Conservation (phyloP, 2,888 invertebrate genomes). For the Leptinotarsa peninsularis region DNA sequence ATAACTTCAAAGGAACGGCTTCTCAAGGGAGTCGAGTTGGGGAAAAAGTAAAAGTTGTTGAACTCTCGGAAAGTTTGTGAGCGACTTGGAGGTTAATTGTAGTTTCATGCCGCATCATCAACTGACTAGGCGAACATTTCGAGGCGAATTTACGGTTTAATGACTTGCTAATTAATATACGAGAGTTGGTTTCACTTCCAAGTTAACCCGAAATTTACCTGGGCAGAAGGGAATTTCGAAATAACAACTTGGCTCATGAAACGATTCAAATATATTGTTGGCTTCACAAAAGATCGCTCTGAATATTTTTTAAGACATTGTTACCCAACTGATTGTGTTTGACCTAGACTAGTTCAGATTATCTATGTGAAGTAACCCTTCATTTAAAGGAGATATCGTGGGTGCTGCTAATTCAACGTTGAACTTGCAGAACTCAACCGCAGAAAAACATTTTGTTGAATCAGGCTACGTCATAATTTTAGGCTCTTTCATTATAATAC, state of each 20-base stretch:
- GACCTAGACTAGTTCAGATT: too few relatives aligned
- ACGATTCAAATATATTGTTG: too few relatives aligned
- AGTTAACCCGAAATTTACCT: neutral
- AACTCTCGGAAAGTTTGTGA: conserved; percentile 6
- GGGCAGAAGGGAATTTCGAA: neutral
- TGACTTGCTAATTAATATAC: conserved; percentile 8
- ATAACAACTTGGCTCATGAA: neutral
- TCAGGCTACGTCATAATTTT: too few relatives aligned
- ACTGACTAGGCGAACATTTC: neutral
- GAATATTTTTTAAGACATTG: too few relatives aligned
- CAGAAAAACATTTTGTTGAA: too few relatives aligned
- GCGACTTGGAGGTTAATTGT: conserved; percentile 8
- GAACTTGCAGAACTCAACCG: too few relatives aligned
- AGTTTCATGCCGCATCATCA: conserved; percentile 7
- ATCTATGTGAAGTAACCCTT: too few relatives aligned
- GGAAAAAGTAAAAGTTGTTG: neutral
- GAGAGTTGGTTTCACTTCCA: conserved; percentile 2
- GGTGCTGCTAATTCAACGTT: too few relatives aligned
- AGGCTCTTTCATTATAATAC: too few relatives aligned
- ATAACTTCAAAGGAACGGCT: conserved; percentile 13
- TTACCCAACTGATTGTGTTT: too few relatives aligned
- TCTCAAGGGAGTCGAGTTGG: neutral
- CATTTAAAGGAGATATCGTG: too few relatives aligned
- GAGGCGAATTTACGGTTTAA: neutral
- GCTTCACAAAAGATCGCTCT: too few relatives aligned